A percentile compares a stretch with the other conserved stretches of the same genome.
Evolutionary conservation across 37 sponge, comb jelly and placozoan species (phyloP).

Genomic region (Ianthella basta): DNA sequence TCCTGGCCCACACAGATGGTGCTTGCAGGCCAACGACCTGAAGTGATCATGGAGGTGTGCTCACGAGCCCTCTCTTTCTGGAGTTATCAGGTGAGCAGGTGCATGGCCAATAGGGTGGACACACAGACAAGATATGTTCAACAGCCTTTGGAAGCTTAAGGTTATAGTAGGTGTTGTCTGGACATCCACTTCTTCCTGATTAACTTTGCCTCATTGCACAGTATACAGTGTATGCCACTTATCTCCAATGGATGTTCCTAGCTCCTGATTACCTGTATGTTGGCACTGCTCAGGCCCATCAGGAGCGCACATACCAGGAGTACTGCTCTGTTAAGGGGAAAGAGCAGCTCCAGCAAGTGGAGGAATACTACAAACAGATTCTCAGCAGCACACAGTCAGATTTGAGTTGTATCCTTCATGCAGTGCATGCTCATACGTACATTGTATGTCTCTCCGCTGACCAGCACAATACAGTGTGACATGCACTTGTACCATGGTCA

Average conservation of each 20-base stretch:
- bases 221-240: no score
- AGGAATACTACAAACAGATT: slow-evolving; percentile 79
- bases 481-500: neutral
- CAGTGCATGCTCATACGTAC: no score
- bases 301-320: slow-evolving; percentile 79
- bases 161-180: no score
- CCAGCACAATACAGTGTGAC: no score
- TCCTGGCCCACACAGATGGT: slow-evolving; percentile 82
- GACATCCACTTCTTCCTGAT: no score
- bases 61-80: slow-evolving; percentile 88
- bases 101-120: neutral
- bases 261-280: no score
- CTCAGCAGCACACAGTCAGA: slow-evolving; percentile 66
- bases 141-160: no score
- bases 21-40: slow-evolving; percentile 88
- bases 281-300: slow-evolving; percentile 76
- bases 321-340: slow-evolving; percentile 71
- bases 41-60: slow-evolving; percentile 88
- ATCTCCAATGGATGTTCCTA: no score
- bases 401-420: slow-evolving; percentile 41
- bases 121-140: no score
- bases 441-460: no score
- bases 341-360: slow-evolving; percentile 82
- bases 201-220: no score
- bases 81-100: slow-evolving; percentile 77